Base-by-base conservation (phyloP, 2,888 invertebrate genomes). In the Salticus scenicus region DNA sequence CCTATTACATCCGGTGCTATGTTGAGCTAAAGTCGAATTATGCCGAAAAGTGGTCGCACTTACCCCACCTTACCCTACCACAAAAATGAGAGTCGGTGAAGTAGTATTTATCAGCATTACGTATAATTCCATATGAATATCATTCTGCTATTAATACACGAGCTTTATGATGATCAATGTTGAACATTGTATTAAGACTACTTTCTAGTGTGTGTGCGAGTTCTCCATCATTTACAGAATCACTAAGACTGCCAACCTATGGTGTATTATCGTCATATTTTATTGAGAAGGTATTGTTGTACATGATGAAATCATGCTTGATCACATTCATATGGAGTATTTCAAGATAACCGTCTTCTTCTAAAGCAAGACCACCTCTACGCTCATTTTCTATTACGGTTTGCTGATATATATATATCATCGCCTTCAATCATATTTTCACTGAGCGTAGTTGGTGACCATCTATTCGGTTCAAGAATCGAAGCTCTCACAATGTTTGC, bases 71-170 rank as follows among this genome's bases (percentile, higher is more conserved):
- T 75, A 30, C 64, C 24, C 17, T 24, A 42, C 47, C 81, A 33
- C 67, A 81, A 42, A 75, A 75, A 81, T 81, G 67, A 28, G 81
- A 81, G 51, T 74, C 70, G 37, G 77, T 70, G 63, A 77, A 83
- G 37, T 77, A 83, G 57, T 37, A 82, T 69, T 67, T 82, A 28
- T 73, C 42, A 51, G 31, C 66, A 80, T 64, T 42, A 47, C 51
- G 64, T 24, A 74, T 73, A 63, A 80, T 28, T 66, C 66, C 80
- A 72, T 51, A 72, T 72, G 51, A 72, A 72, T 72, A 70, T 70
- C 47, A 72, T 73, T 71, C 78, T 47, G 47, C 30, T 72, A 28
- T 72, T 51, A 72, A 72, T 72, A 47, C 72, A 72, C 72, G 47
- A 47, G 47, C 30, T 72, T 72, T 51, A 30, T 51, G 72, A 28